Conservation (phyloP, 1,140 invertebrate genomes). For the Zaprionus nigranus region DNA sequence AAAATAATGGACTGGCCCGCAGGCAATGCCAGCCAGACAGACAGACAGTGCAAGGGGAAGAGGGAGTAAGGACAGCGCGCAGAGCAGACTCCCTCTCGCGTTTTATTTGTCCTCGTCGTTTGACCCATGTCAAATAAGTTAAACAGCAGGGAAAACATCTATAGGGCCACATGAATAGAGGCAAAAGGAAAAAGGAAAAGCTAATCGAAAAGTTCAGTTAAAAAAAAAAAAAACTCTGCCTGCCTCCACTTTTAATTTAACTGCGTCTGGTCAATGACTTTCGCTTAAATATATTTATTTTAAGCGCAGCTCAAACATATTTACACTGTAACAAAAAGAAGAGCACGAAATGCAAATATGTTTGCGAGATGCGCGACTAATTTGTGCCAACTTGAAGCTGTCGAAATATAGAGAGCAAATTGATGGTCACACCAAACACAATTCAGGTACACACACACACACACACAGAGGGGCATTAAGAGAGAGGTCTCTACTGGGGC, state of each 20-base stretch:
- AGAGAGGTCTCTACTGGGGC: not conserved
- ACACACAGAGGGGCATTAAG: not conserved
- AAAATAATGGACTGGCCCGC: conserved; percentile 65
- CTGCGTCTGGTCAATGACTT: conserved; percentile 36
- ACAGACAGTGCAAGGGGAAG: not conserved
- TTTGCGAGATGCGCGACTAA: conserved; percentile 57
- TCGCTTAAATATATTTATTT: not conserved
- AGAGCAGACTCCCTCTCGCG: not conserved
- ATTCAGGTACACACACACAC: conserved; percentile 21
- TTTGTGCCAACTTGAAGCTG: conserved; percentile 68
- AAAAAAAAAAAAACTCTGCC: not conserved
- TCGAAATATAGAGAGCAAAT: conserved; percentile 34
- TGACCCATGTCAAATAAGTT: conserved; percentile 79
- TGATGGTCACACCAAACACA: conserved; percentile 64
- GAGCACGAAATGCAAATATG: conserved; percentile 38
- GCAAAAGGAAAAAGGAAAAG: conserved; percentile 31
- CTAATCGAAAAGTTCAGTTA: not conserved
- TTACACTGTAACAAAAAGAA: not conserved
- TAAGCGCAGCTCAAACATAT: not conserved
- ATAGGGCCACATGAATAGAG: conserved; percentile 31
- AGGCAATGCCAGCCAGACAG: conserved; percentile 36
- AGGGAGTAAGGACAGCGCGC: not conserved
- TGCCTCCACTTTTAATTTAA: conserved; percentile 36
- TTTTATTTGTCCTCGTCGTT: conserved; percentile 10
- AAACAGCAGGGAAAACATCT: conserved; percentile 60